phyloP scores from a whole-genome alignment of 2,113 vertebrate species.

The Nothobranchius kuhntae region DNA sequence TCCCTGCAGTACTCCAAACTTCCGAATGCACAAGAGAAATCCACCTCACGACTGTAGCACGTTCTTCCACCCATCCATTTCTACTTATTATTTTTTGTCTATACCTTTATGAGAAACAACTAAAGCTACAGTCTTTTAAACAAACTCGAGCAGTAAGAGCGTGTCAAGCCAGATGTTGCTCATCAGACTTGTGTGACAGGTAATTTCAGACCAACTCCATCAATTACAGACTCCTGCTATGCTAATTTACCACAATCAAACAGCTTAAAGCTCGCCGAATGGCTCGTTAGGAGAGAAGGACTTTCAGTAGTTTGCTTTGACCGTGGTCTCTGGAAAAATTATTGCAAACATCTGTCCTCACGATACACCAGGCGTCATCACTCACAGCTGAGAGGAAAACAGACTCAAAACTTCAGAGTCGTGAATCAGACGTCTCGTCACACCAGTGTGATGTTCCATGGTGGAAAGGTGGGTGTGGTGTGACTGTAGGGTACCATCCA shows the following conservation, averaged over 20 bases:
- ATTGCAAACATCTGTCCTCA: neutral
- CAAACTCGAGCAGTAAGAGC: neutral
- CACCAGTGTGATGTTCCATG: neutral
- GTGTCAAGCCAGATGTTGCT: neutral
- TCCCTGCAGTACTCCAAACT: too few relatives aligned
- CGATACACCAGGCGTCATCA: neutral
- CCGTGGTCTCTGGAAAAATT: neutral
- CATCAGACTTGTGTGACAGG: neutral
- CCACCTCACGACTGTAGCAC: too few relatives aligned
- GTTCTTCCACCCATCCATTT: too few relatives aligned
- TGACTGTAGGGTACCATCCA: too few relatives aligned
- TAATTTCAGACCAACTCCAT: neutral
- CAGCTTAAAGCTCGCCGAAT: neutral
- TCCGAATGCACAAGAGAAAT: too few relatives aligned
- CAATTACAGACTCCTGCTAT: constrained; percentile 2
- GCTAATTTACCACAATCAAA: constrained; percentile 11
- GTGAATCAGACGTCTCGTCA: neutral
- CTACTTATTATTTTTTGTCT: neutral
- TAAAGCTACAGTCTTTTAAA: constrained; percentile 4
- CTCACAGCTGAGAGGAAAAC: neutral
- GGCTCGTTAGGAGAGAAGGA: neutral
- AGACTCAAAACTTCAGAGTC: too few relatives aligned
- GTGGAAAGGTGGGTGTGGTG: too few relatives aligned
- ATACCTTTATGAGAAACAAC: neutral
- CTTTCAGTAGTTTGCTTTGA: neutral